phyloP scores from a whole-genome alignment of 2,797 vertebrate genomes.

The Ambastaia sidthimunki region DNA sequence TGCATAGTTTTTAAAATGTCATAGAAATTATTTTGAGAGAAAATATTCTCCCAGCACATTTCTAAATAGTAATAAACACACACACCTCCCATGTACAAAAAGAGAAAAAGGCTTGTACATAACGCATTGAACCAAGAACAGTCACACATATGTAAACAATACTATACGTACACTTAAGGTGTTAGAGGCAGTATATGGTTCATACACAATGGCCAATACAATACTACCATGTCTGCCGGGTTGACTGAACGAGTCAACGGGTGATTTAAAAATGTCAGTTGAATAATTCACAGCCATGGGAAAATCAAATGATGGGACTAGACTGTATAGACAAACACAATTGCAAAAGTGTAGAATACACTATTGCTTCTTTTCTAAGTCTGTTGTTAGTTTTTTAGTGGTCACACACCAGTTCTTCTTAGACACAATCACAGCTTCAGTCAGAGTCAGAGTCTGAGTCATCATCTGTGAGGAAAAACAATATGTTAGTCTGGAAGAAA shows the following conservation, averaged over 20 bases:
- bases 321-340: not conserved
- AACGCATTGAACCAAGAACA: not conserved
- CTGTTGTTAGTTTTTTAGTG: constrained; percentile 9
- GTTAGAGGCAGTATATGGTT: constrained; percentile 2
- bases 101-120: not conserved
- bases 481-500: constrained; percentile 21
- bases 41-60: not conserved
- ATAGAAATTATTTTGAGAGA: not conserved
- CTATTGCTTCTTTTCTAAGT: not conserved
- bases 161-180: constrained; percentile 1
- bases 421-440: constrained; percentile 69
- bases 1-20: not conserved
- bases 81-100: not conserved
- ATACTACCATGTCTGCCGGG: too few species aligned
- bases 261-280: not conserved
- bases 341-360: not conserved
- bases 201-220: not conserved
- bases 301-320: constrained; percentile 1
- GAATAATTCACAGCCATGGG: constrained; percentile 31
- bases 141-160: not conserved
- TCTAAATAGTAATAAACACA: constrained; percentile 27
- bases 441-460: constrained; percentile 88
- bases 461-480: constrained; percentile 80
- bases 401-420: constrained; percentile 11
- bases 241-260: not conserved